Evolutionary conservation across 2,797 vertebrate species (phyloP).

Genomic region (Mormyrus proboscirostris): DNA sequence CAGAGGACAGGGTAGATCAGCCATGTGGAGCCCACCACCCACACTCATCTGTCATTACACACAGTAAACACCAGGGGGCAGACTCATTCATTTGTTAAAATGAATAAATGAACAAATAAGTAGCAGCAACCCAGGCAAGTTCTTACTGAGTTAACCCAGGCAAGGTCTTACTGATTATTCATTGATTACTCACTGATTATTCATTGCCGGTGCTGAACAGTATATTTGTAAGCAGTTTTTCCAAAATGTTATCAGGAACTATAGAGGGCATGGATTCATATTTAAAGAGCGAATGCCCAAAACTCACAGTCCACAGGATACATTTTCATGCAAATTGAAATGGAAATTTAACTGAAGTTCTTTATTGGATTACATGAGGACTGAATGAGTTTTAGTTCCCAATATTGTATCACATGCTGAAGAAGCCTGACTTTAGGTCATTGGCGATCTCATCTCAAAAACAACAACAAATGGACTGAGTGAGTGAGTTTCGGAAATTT

Average conservation of each 20-base stretch:
- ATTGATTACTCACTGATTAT: background rate
- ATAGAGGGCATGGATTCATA: background rate
- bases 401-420: background rate
- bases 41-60: background rate
- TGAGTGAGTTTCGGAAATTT: background rate
- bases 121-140: background rate
- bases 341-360: background rate
- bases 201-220: background rate
- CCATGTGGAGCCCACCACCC: background rate
- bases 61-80: background rate
- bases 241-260: background rate
- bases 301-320: background rate
- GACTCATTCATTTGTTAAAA: background rate
- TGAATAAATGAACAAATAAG: background rate
- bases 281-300: background rate
- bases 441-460: background rate
- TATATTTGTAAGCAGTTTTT: background rate
- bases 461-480: background rate
- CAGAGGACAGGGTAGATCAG: background rate
- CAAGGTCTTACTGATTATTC: background rate
- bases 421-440: background rate
- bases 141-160: background rate
- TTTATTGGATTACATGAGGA: background rate
- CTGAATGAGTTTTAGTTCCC: background rate
- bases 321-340: background rate